These are phyloP conservation scores for Arvicanthis niloticus DNA, from an alignment of 2,113 vertebrate genomes.

Conservation along the genomic window DNA sequence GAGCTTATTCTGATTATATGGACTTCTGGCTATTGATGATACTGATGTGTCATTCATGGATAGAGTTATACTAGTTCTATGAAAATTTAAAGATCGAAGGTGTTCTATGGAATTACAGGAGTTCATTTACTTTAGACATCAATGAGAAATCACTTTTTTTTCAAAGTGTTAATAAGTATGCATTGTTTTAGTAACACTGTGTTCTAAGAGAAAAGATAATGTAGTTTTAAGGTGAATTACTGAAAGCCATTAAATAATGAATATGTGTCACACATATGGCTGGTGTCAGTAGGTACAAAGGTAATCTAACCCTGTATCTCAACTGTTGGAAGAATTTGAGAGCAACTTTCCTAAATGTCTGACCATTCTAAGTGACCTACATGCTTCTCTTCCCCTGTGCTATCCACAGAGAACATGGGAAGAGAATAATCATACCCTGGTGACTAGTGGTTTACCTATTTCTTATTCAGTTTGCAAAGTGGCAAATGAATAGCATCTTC, in stretches of 20 bases:
- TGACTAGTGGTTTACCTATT: neutral
- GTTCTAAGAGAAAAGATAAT: neutral
- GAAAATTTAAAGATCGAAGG: slow-evolving; percentile 49
- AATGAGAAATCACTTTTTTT: neutral
- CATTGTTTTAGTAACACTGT: slow-evolving; percentile 36
- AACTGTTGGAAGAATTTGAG: neutral
- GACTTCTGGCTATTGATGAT: slow-evolving; percentile 43
- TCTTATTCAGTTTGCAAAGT: neutral
- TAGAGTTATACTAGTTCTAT: slow-evolving; percentile 12
- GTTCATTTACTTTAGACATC: neutral
- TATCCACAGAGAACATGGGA: neutral
- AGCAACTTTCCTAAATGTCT: neutral
- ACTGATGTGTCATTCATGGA: slow-evolving; percentile 43
- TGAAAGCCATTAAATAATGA: neutral
- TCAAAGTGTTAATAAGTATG: neutral
- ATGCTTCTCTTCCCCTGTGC: neutral
- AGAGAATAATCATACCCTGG: neutral
- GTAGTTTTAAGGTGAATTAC: neutral
- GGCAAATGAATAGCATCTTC: neutral
- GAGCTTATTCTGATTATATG: slow-evolving; percentile 42
- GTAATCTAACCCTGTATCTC: neutral
- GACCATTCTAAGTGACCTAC: accelerated
- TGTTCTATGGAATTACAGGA: slow-evolving; percentile 32
- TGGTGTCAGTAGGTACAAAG: neutral
- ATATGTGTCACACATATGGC: neutral